Evolutionary conservation across 1,140 invertebrate genomes (phyloP).

Genomic region (Parapsyche elsis): DNA sequence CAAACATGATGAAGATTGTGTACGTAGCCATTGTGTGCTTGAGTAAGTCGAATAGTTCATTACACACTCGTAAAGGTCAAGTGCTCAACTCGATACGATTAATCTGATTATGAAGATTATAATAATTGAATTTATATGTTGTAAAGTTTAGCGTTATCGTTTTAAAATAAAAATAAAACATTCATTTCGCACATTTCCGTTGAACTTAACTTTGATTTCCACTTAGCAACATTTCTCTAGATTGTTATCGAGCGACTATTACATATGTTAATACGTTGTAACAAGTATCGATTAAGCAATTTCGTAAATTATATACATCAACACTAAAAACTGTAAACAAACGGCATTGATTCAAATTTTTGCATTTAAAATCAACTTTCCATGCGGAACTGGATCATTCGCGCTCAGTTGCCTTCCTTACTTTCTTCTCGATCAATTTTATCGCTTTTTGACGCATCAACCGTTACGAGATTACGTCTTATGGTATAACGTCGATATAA

Average conservation of each 20-base stretch:
- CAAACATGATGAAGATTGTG: conserved; percentile 49
- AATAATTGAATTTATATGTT: no score
- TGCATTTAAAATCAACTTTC: neutral
- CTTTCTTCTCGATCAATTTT: conserved; percentile 6
- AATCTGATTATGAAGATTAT: neutral
- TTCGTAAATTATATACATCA: neutral
- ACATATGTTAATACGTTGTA: no score
- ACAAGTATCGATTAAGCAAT: no score
- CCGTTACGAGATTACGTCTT: no score
- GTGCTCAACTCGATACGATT: neutral
- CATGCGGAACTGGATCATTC: conserved; percentile 13
- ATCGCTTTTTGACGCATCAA: no score
- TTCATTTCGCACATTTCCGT: no score
- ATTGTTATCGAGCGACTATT: no score
- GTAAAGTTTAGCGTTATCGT: no score
- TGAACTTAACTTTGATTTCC: no score
- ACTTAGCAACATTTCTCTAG: no score
- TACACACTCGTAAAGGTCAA: neutral
- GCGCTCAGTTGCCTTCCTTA: neutral
- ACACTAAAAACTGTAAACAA: neutral
- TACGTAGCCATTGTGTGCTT: conserved; percentile 46
- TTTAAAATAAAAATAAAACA: no score
- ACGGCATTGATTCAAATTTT: neutral
- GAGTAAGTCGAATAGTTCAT: conserved; percentile 46
- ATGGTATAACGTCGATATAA: no score